These are phyloP conservation scores for Cossypha dichroa DNA, from an alignment of 2,797 vertebrate species.

Conservation along the genomic window DNA sequence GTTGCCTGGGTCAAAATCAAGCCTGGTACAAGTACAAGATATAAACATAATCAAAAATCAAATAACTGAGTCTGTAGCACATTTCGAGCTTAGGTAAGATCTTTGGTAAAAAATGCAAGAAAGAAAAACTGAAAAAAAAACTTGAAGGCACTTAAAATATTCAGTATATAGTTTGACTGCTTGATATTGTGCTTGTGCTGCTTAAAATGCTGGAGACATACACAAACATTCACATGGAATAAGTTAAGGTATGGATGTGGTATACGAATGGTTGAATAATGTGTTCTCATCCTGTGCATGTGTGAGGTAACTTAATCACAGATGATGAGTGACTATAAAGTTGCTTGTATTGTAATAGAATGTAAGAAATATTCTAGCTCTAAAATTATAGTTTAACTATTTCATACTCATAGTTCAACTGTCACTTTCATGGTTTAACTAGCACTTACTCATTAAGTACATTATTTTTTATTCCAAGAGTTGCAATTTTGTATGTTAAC, in stretches of 20 bases:
- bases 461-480: background rate
- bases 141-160: background rate
- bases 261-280: background rate
- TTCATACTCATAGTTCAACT: background rate
- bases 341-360: background rate
- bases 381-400: background rate
- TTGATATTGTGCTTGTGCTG: background rate
- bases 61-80: background rate
- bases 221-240: rapidly evolving
- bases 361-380: background rate
- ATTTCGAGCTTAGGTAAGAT: background rate
- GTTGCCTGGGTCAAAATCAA: background rate
- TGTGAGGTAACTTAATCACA: background rate
- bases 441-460: background rate
- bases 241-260: background rate
- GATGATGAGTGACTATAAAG: background rate
- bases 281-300: background rate
- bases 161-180: background rate
- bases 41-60: background rate
- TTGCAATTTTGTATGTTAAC: background rate
- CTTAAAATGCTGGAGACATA: background rate
- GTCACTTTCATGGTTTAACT: background rate
- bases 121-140: background rate
- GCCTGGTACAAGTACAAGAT: background rate
- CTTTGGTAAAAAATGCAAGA: background rate